Evolutionary conservation across 2,888 invertebrate species (phyloP).

Genomic region (Pristionchus mayeri): DNA sequence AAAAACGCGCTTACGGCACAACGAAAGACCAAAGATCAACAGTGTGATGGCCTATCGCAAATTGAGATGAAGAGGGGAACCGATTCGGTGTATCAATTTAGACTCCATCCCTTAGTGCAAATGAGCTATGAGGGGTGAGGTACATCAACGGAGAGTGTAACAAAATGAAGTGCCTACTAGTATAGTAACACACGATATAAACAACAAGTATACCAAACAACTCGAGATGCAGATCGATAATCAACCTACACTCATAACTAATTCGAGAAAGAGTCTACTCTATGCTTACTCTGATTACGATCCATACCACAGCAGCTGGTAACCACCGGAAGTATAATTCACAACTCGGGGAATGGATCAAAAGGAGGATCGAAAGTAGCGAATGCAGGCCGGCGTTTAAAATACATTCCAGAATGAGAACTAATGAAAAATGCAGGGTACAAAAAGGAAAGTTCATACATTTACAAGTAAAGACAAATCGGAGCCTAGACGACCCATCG

Average conservation of each 20-base stretch:
- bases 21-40: slow-evolving; percentile 41
- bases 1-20: slow-evolving; percentile 28
- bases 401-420: slow-evolving; percentile 12
- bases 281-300: slow-evolving; percentile 9
- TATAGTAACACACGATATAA: not conserved
- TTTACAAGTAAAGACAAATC: slow-evolving; percentile 17
- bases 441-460: slow-evolving; percentile 29
- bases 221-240: slow-evolving; percentile 24
- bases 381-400: not conserved
- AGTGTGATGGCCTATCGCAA: slow-evolving; percentile 36
- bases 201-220: slow-evolving; percentile 35
- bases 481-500: slow-evolving; percentile 18
- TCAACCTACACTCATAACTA: slow-evolving; percentile 29
- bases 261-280: not conserved
- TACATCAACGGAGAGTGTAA: not conserved
- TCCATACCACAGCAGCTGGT: not conserved
- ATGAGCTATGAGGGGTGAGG: slow-evolving; percentile 21
- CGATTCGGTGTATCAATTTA: slow-evolving; percentile 32
- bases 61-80: slow-evolving; percentile 3
- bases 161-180: slow-evolving; percentile 36
- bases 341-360: slow-evolving; percentile 24
- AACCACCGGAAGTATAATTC: slow-evolving; percentile 8
- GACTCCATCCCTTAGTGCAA: slow-evolving; percentile 16
- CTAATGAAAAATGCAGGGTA: slow-evolving; percentile 11
- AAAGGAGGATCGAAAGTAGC: not conserved